A percentile compares a stretch with the other conserved stretches of the same genome.
These are phyloP conservation scores for Hipparchia sbordonii DNA, from an alignment of 2,888 invertebrate species.

Conservation along the genomic window DNA sequence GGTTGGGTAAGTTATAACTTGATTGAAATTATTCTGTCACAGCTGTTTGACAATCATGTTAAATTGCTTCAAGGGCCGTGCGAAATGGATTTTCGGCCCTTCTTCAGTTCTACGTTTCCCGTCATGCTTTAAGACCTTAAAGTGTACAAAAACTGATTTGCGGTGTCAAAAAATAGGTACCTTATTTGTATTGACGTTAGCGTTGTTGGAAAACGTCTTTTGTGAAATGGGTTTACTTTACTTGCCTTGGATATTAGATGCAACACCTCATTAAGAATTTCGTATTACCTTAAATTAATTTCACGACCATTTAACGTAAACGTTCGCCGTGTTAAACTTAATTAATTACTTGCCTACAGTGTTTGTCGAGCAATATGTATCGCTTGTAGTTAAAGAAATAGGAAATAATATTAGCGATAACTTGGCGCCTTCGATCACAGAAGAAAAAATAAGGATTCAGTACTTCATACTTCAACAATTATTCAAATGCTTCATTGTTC, in stretches of 20 bases:
- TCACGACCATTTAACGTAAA: conserved; percentile 15
- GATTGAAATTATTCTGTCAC: neutral
- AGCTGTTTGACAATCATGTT: conserved; percentile 15
- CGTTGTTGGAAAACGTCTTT: conserved; percentile 10
- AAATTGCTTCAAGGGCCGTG: conserved; percentile 11
- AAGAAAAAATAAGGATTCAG: no score
- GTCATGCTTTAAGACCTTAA: conserved; percentile 5
- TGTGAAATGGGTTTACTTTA: conserved; percentile 14
- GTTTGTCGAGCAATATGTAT: neutral
- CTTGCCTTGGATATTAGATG: conserved; percentile 21
- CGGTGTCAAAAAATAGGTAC: neutral
- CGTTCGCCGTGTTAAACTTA: neutral
- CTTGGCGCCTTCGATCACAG: no score
- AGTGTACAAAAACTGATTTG: conserved; percentile 15
- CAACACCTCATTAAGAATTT: conserved; percentile 2
- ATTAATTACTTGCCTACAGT: neutral
- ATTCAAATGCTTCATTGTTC: no score
- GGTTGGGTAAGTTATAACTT: neutral
- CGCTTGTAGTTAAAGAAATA: neutral
- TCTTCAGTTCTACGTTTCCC: conserved; percentile 5
- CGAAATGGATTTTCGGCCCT: conserved; percentile 13
- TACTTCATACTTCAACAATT: no score
- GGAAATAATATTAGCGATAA: conserved; percentile 4
- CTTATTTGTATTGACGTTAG: conserved; percentile 5
- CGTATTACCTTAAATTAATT: conserved; percentile 2